A percentile compares a stretch with the other conserved stretches of the same genome.
Conservation (phyloP, 2,888 invertebrate species). For the Latheticus oryzae region DNA sequence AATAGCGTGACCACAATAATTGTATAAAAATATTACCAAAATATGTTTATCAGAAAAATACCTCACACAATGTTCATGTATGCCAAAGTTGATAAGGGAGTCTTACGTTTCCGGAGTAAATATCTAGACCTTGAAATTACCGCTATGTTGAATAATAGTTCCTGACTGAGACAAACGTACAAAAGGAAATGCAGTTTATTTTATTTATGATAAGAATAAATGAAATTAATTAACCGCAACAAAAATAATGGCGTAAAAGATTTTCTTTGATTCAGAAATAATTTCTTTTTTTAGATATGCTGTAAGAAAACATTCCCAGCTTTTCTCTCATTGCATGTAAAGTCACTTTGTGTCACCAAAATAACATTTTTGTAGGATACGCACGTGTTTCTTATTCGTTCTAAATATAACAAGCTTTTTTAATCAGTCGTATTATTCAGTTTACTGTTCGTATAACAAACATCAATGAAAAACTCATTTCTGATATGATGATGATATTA, state of each 20-base stretch:
- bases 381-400: constrained; percentile 39
- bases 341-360: constrained; percentile 40
- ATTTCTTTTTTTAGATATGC: no score
- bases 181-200: constrained; percentile 1
- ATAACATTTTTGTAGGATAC: constrained; percentile 40
- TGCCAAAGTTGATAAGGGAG: constrained; percentile 40
- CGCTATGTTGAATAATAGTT: constrained; percentile 44
- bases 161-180: no score
- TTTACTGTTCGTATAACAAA: constrained; percentile 5
- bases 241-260: no score
- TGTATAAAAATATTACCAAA: constrained; percentile 41
- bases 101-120: constrained; percentile 44
- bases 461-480: constrained; percentile 8
- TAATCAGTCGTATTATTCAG: constrained; percentile 27
- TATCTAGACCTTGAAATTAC: constrained; percentile 49
- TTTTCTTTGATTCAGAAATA: no score
- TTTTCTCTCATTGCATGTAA: constrained; percentile 31
- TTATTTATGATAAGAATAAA: no score
- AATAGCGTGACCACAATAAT: constrained; percentile 38
- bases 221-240: no score
- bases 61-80: constrained; percentile 42
- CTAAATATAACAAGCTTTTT: constrained; percentile 39
- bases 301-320: constrained; percentile 15
- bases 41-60: constrained; percentile 40
- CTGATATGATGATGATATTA: no score